Conservation (phyloP, 1,140 invertebrate genomes). For the Drosophila gunungcola region DNA sequence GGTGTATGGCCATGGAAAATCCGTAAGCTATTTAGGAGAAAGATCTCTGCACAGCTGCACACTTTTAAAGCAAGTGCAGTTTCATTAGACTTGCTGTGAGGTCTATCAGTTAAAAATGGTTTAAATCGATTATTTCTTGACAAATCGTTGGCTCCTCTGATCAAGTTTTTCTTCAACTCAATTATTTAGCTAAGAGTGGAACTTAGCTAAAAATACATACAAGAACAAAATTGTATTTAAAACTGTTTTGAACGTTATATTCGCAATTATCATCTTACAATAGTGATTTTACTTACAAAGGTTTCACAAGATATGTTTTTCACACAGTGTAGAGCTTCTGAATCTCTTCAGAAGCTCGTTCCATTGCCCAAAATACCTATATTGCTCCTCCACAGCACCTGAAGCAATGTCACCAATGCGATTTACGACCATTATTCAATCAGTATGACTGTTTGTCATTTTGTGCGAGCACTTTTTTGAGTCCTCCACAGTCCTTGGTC, state of each 20-base stretch:
- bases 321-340: not conserved
- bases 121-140: not conserved
- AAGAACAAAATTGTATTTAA: too few relatives aligned
- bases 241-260: too few relatives aligned
- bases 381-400: constrained; percentile 17
- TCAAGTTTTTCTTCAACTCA: not conserved
- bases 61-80: not conserved
- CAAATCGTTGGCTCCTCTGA: not conserved
- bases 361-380: constrained; percentile 15
- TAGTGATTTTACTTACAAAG: too few relatives aligned
- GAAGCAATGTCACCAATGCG: constrained; percentile 75
- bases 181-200: too few relatives aligned
- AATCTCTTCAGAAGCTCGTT: not conserved
- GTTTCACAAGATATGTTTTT: too few relatives aligned
- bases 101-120: too few relatives aligned
- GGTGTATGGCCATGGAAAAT: not conserved
- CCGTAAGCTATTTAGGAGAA: not conserved
- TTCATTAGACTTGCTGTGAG: not conserved
- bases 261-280: too few relatives aligned
- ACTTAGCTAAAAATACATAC: too few relatives aligned
- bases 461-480: constrained; percentile 62
- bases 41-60: not conserved
- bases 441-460: constrained; percentile 83
- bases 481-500: constrained; percentile 10
- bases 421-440: constrained; percentile 83